Evolutionary conservation across 2,113 vertebrate species (phyloP).

Genomic region (Platichthys stellatus): DNA sequence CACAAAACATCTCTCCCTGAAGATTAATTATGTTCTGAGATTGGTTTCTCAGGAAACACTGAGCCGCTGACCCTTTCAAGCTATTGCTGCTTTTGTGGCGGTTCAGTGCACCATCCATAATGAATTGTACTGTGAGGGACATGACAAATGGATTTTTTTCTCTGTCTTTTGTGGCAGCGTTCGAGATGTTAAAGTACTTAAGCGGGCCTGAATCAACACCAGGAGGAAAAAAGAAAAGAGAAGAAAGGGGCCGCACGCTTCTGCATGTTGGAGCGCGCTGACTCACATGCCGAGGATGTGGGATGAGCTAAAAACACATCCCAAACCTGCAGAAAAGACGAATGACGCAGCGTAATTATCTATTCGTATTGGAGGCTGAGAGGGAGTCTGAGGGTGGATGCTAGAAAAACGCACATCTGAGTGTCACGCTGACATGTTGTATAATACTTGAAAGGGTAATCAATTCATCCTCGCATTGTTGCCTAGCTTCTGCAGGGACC

Average conservation of each 20-base stretch:
- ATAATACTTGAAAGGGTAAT: conserved; percentile 67
- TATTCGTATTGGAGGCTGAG: conserved; percentile 54
- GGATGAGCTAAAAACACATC: conserved; percentile 54
- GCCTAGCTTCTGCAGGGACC: conserved; percentile 28
- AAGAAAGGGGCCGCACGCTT: conserved; percentile 34
- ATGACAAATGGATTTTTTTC: conserved; percentile 74
- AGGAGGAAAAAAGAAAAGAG: conserved; percentile 19
- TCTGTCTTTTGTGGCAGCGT: conserved; percentile 68
- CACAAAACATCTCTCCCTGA: conserved; percentile 58
- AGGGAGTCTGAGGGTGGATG: conserved; percentile 57
- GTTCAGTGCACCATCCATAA: conserved; percentile 80
- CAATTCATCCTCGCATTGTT: conserved; percentile 53
- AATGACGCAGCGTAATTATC: conserved; percentile 64
- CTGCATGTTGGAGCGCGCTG: conserved; percentile 38
- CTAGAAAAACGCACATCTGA: conserved; percentile 51
- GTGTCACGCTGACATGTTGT: conserved; percentile 59
- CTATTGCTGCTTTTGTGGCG: conserved; percentile 78
- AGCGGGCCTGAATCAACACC: conserved; percentile 51
- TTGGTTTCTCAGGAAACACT: conserved; percentile 73
- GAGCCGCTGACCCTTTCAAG: conserved; percentile 73
- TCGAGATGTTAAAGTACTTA: conserved; percentile 71
- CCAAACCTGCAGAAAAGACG: conserved; percentile 47
- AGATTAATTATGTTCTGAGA: conserved; percentile 79
- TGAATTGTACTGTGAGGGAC: conserved; percentile 69
- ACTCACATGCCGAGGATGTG: conserved; percentile 49